These are phyloP conservation scores for Stenodera caucasica DNA, from an alignment of 2,888 invertebrate genomes.

Conservation along the genomic window DNA sequence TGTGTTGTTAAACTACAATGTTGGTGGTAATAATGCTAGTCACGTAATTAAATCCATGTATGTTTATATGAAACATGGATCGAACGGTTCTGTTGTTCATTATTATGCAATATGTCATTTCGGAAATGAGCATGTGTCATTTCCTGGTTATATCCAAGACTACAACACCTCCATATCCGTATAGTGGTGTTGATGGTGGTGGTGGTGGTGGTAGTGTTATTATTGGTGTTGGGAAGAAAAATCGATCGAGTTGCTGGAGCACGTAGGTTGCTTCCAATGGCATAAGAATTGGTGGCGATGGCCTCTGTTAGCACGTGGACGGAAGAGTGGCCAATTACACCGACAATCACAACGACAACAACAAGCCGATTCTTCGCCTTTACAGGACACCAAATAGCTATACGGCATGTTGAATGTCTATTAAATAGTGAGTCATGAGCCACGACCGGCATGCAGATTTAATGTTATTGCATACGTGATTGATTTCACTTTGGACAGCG, in stretches of 20 bases:
- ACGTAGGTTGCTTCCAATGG: constrained; percentile 23
- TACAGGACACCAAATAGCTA: constrained; percentile 38
- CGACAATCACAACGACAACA: constrained; percentile 26
- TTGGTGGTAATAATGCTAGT: constrained; percentile 2
- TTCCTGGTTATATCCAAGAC: constrained; percentile 42
- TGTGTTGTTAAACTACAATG: constrained; percentile 9
- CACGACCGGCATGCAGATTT: constrained; percentile 54
- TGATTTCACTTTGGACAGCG: constrained; percentile 45
- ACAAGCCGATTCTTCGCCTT: constrained; percentile 40
- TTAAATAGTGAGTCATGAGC: constrained; percentile 45
- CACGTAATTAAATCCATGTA: constrained; percentile 6
- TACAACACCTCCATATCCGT: constrained; percentile 3
- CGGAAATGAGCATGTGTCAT: constrained; percentile 50
- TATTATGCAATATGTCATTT: constrained; percentile 48
- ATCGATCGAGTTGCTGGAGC: constrained; percentile 43
- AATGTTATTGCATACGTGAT: constrained; percentile 54
- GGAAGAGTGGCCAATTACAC: constrained; percentile 52
- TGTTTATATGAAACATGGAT: constrained; percentile 6
- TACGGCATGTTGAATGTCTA: constrained; percentile 48
- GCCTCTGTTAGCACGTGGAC: constrained; percentile 52
- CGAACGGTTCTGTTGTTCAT: constrained; percentile 23
- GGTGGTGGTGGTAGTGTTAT: constrained; percentile 21
- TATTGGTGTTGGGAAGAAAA: constrained; percentile 26
- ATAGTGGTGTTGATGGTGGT: constrained; percentile 29
- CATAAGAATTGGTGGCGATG: constrained; percentile 42